These are phyloP conservation scores for Myoxocephalus aenaeus DNA, from an alignment of 2,797 vertebrate species.

Conservation along the genomic window DNA sequence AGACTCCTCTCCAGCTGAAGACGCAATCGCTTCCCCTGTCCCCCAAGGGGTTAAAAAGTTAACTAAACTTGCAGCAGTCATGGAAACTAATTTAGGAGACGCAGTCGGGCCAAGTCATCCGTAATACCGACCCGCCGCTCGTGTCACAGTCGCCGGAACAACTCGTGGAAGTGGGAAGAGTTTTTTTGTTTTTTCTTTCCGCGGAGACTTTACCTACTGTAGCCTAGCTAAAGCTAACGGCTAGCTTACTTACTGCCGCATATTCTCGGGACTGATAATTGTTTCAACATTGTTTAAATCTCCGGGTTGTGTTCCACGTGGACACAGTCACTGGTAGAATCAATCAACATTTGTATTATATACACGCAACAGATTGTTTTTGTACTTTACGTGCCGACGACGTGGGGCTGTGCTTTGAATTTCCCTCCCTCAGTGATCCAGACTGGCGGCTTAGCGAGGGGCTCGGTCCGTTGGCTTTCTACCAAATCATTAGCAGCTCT, in stretches of 20 bases:
- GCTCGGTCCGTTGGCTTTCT: constrained; percentile 53
- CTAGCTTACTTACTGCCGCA: constrained; percentile 60
- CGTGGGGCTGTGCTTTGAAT: constrained; percentile 80
- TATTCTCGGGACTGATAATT: constrained; percentile 31
- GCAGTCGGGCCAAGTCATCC: neutral
- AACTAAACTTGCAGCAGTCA: constrained; percentile 56
- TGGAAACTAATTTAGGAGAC: constrained; percentile 66
- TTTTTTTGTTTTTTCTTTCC: constrained; percentile 7
- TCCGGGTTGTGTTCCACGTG: neutral
- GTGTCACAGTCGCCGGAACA: constrained; percentile 34
- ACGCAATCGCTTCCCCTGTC: constrained; percentile 46
- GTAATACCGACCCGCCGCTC: constrained; percentile 21
- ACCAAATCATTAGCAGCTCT: constrained; percentile 73
- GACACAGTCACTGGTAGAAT: too few relatives aligned
- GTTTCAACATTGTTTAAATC: neutral
- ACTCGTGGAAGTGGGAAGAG: constrained; percentile 42
- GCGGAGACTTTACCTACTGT: constrained; percentile 46
- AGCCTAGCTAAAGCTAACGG: constrained; percentile 73
- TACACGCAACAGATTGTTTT: constrained; percentile 36
- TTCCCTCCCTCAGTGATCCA: constrained; percentile 81
- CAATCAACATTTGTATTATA: neutral
- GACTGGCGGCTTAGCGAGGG: constrained; percentile 50
- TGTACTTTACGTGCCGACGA: constrained; percentile 25
- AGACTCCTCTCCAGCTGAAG: constrained; percentile 52
- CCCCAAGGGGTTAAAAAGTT: constrained; percentile 67